Conservation (phyloP, 2,888 invertebrate genomes). For the Anorthoa munda region DNA sequence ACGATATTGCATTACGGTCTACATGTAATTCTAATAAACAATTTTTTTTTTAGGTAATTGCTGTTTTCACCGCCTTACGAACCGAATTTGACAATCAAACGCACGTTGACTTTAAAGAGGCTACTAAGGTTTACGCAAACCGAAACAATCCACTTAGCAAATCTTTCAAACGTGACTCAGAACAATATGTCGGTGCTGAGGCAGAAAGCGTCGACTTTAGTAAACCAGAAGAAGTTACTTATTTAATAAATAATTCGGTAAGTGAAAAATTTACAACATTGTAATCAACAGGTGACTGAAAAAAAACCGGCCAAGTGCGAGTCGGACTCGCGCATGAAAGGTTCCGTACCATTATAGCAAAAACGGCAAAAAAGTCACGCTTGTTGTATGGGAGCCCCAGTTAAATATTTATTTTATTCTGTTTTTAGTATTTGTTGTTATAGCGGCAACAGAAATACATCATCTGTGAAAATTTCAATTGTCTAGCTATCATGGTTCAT, state of each 20-base stretch:
- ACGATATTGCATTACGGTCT: too few species aligned
- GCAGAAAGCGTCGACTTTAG: constrained; percentile 70
- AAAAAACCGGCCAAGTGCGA: too few species aligned
- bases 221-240: constrained; percentile 62
- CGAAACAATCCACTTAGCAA: constrained; percentile 50
- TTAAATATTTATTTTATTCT: too few species aligned
- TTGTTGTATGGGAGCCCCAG: too few species aligned
- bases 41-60: constrained; percentile 64
- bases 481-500: too few species aligned
- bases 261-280: constrained; percentile 16
- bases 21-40: background rate
- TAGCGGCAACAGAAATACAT: too few species aligned
- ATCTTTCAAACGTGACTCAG: constrained; percentile 49
- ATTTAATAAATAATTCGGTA: constrained; percentile 76
- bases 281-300: too few species aligned
- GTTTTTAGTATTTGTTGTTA: too few species aligned
- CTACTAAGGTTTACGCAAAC: constrained; percentile 64
- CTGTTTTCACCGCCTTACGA: constrained; percentile 55
- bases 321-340: too few species aligned
- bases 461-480: too few species aligned
- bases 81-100: constrained; percentile 54
- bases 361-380: too few species aligned
- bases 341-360: too few species aligned
- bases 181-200: constrained; percentile 62
- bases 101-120: constrained; percentile 63